These are phyloP conservation scores for Karalla daura DNA, from an alignment of 2,797 vertebrate genomes.

Conservation along the genomic window DNA sequence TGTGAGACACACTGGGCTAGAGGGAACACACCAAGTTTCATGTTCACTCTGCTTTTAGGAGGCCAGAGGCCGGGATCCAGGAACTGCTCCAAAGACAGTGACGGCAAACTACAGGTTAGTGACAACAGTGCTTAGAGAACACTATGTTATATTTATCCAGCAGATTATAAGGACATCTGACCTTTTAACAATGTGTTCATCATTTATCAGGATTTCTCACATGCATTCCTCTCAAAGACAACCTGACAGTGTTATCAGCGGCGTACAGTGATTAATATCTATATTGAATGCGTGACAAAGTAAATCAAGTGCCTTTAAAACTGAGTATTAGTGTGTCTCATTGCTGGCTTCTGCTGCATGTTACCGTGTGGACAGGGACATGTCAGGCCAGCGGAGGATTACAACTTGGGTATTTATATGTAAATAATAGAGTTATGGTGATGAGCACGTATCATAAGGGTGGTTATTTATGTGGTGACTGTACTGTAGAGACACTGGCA, in stretches of 20 bases:
- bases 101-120: conserved; percentile 78
- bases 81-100: conserved; percentile 51
- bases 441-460: background rate
- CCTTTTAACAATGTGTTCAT: background rate
- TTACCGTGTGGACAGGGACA: background rate
- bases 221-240: background rate
- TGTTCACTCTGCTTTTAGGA: conserved; percentile 80
- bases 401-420: background rate
- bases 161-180: background rate
- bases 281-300: background rate
- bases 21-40: conserved; percentile 60
- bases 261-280: background rate
- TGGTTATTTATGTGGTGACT: background rate
- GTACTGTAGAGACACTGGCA: background rate
- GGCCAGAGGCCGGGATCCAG: conserved; percentile 59
- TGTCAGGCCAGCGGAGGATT: background rate
- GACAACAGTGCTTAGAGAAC: background rate
- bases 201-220: background rate
- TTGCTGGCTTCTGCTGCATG: background rate
- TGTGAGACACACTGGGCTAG: conserved; percentile 60
- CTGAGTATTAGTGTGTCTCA: background rate
- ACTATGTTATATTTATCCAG: background rate
- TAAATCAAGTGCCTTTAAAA: background rate
- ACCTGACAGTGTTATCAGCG: background rate
- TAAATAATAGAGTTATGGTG: background rate